Conservation (phyloP, 2,888 invertebrate genomes). For the Metellina segmentata region DNA sequence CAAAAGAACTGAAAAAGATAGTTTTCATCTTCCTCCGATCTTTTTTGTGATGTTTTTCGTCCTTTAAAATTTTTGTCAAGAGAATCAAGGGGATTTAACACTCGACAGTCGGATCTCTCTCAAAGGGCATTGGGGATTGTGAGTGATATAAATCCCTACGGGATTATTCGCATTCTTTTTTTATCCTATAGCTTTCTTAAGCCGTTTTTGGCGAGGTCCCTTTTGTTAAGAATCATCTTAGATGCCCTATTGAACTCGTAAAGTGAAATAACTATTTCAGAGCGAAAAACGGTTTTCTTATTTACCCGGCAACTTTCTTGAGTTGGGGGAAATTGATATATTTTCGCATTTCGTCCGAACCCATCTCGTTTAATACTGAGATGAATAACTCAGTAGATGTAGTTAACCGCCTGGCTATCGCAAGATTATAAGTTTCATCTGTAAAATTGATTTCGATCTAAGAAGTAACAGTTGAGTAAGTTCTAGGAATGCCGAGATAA, state of each 20-base stretch:
- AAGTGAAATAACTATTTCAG: not conserved
- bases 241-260: not conserved
- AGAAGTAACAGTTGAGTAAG: too few species aligned
- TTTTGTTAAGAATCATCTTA: not conserved
- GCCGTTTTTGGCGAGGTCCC: not conserved
- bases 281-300: not conserved
- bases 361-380: not conserved
- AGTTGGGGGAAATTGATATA: not conserved
- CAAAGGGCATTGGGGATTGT: not conserved
- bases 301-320: not conserved
- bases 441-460: too few species aligned
- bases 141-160: conserved; percentile 14
- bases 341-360: not conserved
- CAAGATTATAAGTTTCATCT: not conserved
- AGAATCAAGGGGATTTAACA: conserved; percentile 5
- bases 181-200: not conserved
- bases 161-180: not conserved
- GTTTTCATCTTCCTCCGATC: not conserved
- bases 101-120: not conserved
- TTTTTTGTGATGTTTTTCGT: not conserved
- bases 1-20: conserved; percentile 1
- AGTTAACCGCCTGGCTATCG: not conserved
- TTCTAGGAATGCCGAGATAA: too few species aligned
- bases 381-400: not conserved
- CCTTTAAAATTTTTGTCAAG: not conserved